A percentile compares a stretch with the other conserved stretches of the same genome.
Conservation (phyloP, 2,797 vertebrate genomes). For the Brachyrhaphis roseni region DNA sequence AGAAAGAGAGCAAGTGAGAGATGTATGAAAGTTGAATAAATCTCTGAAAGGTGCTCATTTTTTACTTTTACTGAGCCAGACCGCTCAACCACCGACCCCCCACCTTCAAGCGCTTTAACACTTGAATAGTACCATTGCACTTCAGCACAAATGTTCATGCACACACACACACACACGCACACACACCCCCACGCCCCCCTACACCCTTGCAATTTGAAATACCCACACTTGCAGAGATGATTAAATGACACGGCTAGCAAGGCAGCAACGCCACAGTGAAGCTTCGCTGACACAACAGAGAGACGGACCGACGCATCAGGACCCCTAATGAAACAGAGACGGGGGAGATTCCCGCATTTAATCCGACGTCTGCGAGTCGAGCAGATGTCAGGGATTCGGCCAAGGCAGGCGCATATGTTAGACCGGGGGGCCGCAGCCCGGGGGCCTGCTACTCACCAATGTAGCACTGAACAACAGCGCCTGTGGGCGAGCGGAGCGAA, state of each 20-base stretch:
- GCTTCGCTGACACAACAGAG: constrained; percentile 36
- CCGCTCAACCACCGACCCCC: constrained; percentile 10
- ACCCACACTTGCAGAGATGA: constrained; percentile 39
- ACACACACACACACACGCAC: constrained; percentile 4
- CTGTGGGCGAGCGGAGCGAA: constrained; percentile 21
- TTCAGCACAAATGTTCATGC: constrained; percentile 26
- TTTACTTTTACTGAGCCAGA: constrained; percentile 22
- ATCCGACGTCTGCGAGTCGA: constrained; percentile 63
- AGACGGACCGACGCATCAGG: constrained; percentile 36
- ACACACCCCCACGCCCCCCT: constrained; percentile 8
- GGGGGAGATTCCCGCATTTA: constrained; percentile 63
- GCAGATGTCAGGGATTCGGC: constrained; percentile 73
- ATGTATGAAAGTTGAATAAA: constrained; percentile 64
- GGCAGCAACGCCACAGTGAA: constrained; percentile 44
- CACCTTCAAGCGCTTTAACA: constrained; percentile 39
- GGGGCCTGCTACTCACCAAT: constrained; percentile 28
- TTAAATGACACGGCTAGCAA: constrained; percentile 66
- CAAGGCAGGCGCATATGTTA: constrained; percentile 22
- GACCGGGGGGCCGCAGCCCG: constrained; percentile 28
- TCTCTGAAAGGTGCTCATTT: constrained; percentile 54
- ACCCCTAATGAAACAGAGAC: constrained; percentile 62
- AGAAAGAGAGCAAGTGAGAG: constrained; percentile 44
- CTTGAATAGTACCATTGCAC: constrained; percentile 50
- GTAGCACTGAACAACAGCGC: constrained; percentile 28
- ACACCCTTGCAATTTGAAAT: constrained; percentile 3